Percentiles rank a stretch among this genome's conserved stretches.
Evolutionary conservation across 1,140 invertebrate species (phyloP).

Genomic region (Nylanderia fulva): DNA sequence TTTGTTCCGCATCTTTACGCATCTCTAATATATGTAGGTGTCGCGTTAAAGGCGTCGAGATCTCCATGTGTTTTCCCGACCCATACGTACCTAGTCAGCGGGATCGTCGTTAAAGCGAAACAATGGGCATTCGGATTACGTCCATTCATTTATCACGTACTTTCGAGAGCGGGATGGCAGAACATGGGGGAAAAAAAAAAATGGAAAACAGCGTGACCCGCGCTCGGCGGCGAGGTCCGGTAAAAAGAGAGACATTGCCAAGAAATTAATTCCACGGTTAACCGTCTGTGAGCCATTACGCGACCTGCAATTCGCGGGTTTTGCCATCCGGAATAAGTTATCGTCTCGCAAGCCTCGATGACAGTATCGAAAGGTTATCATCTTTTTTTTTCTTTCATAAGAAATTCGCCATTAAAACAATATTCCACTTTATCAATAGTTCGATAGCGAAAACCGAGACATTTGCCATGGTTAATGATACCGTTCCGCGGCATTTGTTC

Average conservation of each 20-base stretch:
- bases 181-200: conserved; percentile 46
- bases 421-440: conserved; percentile 1
- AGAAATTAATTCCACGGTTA: conserved; percentile 69
- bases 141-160: conserved; percentile 77
- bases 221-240: not conserved
- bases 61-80: conserved; percentile 56
- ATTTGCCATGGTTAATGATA: conserved; percentile 18
- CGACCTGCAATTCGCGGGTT: conserved; percentile 7
- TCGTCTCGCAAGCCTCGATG: conserved; percentile 1
- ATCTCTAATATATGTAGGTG: conserved; percentile 52
- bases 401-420: not conserved
- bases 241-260: conserved; percentile 55
- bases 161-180: conserved; percentile 50
- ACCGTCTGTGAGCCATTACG: conserved; percentile 41
- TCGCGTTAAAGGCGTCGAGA: conserved; percentile 68
- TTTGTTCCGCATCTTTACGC: conserved; percentile 25
- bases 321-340: conserved; percentile 30
- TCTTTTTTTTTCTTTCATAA: not conserved
- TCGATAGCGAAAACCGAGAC: not conserved
- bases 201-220: conserved; percentile 62
- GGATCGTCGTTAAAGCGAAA: conserved; percentile 75
- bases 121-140: conserved; percentile 77
- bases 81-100: conserved; percentile 55
- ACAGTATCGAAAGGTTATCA: not conserved
- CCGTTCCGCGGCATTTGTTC: not conserved